phyloP scores from a whole-genome alignment of 2,888 invertebrate genomes.

The Drosophila birchii region DNA sequence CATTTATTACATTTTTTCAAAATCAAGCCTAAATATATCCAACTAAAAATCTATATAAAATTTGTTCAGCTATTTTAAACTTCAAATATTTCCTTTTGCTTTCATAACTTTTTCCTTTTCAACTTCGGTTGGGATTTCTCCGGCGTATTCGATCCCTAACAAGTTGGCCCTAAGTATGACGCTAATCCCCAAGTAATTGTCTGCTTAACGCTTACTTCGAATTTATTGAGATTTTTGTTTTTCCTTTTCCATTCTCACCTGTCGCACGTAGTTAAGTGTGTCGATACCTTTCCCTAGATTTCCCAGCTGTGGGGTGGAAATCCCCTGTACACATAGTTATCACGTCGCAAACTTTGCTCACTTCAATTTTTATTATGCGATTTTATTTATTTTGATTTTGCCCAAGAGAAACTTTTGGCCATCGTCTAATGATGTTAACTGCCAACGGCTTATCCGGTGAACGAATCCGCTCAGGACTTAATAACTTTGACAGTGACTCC shows the following conservation, averaged over 20 bases:
- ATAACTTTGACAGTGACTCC: conserved; percentile 56
- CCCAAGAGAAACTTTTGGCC: conserved; percentile 61
- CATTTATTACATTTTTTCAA: no score
- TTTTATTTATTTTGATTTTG: conserved; percentile 76
- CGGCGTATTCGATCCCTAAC: conserved; percentile 10
- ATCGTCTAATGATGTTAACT: conserved; percentile 74
- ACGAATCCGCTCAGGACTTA: conserved; percentile 69
- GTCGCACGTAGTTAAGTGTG: conserved; percentile 63
- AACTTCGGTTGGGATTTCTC: neutral
- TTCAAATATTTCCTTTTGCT: neutral
- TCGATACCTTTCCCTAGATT: conserved; percentile 38
- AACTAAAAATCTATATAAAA: neutral
- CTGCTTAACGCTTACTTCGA: conserved; percentile 66
- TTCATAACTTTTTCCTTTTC: neutral
- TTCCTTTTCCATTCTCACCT: conserved; percentile 51
- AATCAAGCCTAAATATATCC: no score
- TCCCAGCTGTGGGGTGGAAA: conserved; percentile 12
- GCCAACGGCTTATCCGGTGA: conserved; percentile 65
- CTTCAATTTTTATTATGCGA: conserved; percentile 78
- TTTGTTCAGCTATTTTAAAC: no score
- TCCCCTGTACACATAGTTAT: conserved; percentile 62
- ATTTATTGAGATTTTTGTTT: conserved; percentile 70
- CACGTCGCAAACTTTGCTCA: conserved; percentile 70
- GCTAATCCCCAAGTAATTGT: conserved; percentile 78
- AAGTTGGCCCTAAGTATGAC: conserved; percentile 31